These are phyloP conservation scores for Eurystomus glaucurus DNA, from an alignment of 2,797 vertebrate genomes.

Conservation along the genomic window DNA sequence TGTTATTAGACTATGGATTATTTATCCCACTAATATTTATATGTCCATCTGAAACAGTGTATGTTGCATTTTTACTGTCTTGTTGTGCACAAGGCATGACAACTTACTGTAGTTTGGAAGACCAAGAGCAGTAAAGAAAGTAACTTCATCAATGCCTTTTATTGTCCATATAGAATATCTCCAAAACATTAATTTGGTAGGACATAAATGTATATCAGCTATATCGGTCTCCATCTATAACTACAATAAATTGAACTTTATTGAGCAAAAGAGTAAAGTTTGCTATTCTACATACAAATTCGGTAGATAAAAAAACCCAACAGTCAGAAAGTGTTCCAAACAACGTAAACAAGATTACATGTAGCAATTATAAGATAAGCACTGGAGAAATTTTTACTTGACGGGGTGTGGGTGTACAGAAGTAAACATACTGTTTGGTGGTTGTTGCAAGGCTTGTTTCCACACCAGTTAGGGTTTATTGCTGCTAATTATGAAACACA, in stretches of 20 bases:
- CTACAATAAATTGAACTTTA: constrained; percentile 53
- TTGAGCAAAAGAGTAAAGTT: constrained; percentile 9
- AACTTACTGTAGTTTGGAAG: background rate
- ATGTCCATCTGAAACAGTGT: background rate
- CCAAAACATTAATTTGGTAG: background rate
- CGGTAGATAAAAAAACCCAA: constrained; percentile 14
- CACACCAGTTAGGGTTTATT: constrained; percentile 72
- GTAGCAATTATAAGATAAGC: constrained; percentile 76
- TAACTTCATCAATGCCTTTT: background rate
- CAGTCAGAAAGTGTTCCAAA: constrained; percentile 70
- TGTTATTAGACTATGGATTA: background rate
- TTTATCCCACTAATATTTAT: background rate
- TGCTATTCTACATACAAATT: constrained; percentile 33
- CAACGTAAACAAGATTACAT: constrained; percentile 75
- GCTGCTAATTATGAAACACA: constrained; percentile 74
- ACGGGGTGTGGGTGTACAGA: constrained; percentile 64
- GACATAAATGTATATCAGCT: constrained; percentile 1
- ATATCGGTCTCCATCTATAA: background rate
- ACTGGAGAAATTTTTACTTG: constrained; percentile 71
- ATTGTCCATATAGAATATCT: background rate
- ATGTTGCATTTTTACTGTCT: background rate
- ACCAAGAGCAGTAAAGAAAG: background rate
- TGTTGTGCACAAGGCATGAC: background rate
- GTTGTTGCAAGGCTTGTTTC: constrained; percentile 66
- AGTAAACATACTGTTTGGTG: constrained; percentile 67